Evolutionary conservation across 2,113 vertebrate genomes (phyloP).

Genomic region (Aptenodytes forsteri): DNA sequence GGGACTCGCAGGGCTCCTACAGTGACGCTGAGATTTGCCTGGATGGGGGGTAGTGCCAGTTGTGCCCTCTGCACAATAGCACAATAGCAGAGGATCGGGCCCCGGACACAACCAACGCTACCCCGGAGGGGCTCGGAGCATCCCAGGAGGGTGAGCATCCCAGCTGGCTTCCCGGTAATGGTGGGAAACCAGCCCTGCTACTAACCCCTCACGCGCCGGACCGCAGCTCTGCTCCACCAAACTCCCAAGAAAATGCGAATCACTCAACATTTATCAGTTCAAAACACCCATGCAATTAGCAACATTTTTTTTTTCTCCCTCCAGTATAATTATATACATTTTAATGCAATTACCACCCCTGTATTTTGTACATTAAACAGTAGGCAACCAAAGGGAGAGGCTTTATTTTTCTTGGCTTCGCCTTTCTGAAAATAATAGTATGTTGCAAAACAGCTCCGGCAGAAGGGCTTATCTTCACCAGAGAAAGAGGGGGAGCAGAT

Average conservation of each 20-base stretch:
- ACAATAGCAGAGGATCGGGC: background rate
- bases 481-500: background rate
- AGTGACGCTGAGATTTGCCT: background rate
- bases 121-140: background rate
- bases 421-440: conserved; percentile 56
- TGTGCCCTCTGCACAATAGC: too few relatives aligned
- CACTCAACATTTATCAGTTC: conserved; percentile 71
- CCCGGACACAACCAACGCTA: fast-evolving
- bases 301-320: conserved; percentile 30
- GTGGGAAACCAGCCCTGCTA: background rate
- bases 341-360: conserved; percentile 76
- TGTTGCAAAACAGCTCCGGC: conserved; percentile 4
- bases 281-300: conserved; percentile 76
- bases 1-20: background rate
- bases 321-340: conserved; percentile 76
- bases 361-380: conserved; percentile 74
- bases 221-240: background rate
- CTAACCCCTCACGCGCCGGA: background rate
- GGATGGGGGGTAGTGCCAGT: background rate
- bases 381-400: conserved; percentile 54
- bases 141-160: background rate
- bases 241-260: conserved; percentile 64
- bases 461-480: conserved; percentile 9
- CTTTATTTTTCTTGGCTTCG: conserved; percentile 59
- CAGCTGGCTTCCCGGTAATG: background rate